phyloP scores from a whole-genome alignment of 2,113 vertebrate species.

The Corapipo altera region DNA sequence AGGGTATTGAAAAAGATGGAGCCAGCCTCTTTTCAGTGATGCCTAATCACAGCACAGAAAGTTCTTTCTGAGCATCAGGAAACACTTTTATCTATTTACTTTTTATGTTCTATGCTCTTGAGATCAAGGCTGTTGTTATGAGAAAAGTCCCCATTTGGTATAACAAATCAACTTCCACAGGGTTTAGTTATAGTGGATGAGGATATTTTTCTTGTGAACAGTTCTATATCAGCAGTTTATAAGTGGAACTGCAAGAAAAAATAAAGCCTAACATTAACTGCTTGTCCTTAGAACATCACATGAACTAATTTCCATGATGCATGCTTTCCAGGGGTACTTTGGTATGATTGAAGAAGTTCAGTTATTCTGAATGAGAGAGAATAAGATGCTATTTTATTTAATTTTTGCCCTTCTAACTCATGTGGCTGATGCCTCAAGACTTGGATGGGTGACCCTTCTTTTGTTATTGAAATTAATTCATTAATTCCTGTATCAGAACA shows the following conservation, averaged over 20 bases:
- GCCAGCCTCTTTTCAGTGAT: neutral
- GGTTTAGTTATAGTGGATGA: neutral
- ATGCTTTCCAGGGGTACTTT: neutral
- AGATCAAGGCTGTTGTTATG: neutral
- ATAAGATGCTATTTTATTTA: neutral
- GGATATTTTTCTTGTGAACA: neutral
- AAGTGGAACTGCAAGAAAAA: neutral
- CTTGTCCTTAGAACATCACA: neutral
- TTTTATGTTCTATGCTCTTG: neutral
- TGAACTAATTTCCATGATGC: neutral
- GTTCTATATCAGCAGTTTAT: neutral
- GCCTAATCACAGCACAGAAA: neutral
- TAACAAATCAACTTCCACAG: neutral
- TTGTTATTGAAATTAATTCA: neutral
- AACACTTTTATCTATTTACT: neutral
- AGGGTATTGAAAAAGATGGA: neutral
- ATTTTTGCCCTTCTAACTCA: neutral
- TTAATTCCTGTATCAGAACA: constrained; percentile 4
- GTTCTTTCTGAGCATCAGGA: neutral
- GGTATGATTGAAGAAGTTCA: neutral
- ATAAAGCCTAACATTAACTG: neutral
- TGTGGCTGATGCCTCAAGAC: neutral
- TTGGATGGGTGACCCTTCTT: neutral
- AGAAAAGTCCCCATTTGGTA: neutral
- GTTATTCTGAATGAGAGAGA: neutral